A percentile compares a stretch with the other conserved stretches of the same genome.
Evolutionary conservation across 2,113 vertebrate species (phyloP).

Genomic region (Tichodroma muraria): DNA sequence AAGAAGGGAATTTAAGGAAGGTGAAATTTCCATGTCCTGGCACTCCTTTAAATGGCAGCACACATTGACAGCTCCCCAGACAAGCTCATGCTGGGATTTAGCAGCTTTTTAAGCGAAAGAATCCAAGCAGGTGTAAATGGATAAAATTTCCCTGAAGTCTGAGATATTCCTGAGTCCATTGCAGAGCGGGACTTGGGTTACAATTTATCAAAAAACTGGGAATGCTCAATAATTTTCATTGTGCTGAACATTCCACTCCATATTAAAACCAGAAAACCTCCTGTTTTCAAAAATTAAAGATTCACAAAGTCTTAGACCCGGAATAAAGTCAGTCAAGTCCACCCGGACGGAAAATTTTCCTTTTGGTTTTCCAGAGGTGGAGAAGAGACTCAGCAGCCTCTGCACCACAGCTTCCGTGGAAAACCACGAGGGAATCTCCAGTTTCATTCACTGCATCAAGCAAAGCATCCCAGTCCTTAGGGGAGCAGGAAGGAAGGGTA

Average conservation of each 20-base stretch:
- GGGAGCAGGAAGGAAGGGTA: neutral
- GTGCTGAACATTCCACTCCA: neutral
- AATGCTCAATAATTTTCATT: neutral
- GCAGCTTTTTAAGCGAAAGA: neutral
- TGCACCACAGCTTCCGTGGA: neutral
- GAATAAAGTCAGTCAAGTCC: neutral
- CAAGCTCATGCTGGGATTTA: neutral
- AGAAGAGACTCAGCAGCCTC: neutral
- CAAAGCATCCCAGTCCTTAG: neutral
- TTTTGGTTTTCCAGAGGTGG: neutral
- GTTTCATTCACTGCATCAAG: neutral
- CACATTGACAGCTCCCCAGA: neutral
- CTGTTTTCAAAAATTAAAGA: neutral
- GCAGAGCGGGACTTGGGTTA: neutral
- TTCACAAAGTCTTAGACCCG: neutral
- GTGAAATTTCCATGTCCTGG: neutral
- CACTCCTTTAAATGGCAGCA: neutral
- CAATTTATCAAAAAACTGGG: neutral
- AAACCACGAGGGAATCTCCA: rapidly evolving
- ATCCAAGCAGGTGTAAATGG: neutral
- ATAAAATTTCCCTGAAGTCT: neutral
- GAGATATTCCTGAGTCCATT: neutral
- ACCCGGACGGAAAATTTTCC: neutral
- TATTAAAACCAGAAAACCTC: neutral
- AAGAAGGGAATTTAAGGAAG: neutral